Conservation (phyloP, 2,797 vertebrate species). For the Pseudomugil gertrudae region DNA sequence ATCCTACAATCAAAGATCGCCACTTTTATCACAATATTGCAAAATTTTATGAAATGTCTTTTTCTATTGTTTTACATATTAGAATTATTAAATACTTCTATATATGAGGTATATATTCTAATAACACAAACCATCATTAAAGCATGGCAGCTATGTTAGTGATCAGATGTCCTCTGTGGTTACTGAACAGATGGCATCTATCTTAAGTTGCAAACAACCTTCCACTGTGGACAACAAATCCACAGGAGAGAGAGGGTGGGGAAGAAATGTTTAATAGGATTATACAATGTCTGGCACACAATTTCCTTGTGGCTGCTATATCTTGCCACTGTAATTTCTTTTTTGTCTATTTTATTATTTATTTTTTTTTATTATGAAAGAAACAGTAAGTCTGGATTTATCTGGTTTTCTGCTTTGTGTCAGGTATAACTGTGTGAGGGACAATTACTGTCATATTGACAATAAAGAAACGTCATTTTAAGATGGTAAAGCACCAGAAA, state of each 20-base stretch:
- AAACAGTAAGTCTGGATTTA: slow-evolving; percentile 37
- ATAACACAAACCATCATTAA: slow-evolving; percentile 56
- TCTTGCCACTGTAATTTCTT: slow-evolving; percentile 44
- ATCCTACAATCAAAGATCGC: neutral
- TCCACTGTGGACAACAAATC: slow-evolving; percentile 46
- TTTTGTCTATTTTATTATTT: neutral
- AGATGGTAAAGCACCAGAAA: too few relatives aligned
- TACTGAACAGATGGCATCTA: slow-evolving; percentile 60
- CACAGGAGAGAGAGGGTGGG: slow-evolving; percentile 10
- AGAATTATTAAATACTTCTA: slow-evolving; percentile 29
- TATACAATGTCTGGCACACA: slow-evolving; percentile 17
- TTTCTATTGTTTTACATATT: slow-evolving; percentile 16
- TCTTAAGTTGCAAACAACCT: slow-evolving; percentile 63
- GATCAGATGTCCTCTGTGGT: slow-evolving; percentile 40
- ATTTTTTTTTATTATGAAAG: slow-evolving; percentile 42
- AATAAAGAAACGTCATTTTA: slow-evolving; percentile 2
- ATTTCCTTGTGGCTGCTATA: slow-evolving; percentile 24
- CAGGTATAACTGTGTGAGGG: neutral
- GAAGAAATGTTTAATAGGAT: slow-evolving; percentile 27
- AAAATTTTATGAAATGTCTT: too few relatives aligned
- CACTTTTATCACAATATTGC: too few relatives aligned
- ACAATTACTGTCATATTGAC: too few relatives aligned
- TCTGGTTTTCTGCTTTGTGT: neutral
- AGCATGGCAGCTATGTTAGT: slow-evolving; percentile 28
- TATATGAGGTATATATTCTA: slow-evolving; percentile 40